phyloP scores from a whole-genome alignment of 2,888 invertebrate genomes.

The Emmelina monodactyla region DNA sequence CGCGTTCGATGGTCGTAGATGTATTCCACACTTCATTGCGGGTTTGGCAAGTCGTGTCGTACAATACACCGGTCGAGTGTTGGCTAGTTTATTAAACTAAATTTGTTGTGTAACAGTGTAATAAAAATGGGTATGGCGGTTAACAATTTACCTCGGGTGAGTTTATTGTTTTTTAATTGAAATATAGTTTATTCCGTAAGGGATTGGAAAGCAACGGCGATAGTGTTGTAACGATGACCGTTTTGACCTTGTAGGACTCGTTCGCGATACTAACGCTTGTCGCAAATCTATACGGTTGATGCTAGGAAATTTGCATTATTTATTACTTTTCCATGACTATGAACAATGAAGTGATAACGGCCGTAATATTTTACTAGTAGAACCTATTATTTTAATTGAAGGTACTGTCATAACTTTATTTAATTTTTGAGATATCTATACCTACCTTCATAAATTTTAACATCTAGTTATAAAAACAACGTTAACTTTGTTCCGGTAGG shows the following conservation, averaged over 20 bases:
- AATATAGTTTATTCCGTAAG: conserved; percentile 25
- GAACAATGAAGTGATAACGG: too few species aligned
- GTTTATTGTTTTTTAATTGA: conserved; percentile 20
- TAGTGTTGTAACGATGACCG: conserved; percentile 58
- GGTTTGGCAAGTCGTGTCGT: conserved; percentile 48
- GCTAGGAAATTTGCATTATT: conserved; percentile 28
- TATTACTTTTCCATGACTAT: conserved; percentile 2
- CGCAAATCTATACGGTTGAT: conserved; percentile 24
- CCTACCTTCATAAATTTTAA: too few species aligned
- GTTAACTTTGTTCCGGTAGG: too few species aligned
- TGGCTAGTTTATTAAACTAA: conserved; percentile 23
- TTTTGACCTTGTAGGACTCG: conserved; percentile 65
- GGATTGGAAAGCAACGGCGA: conserved; percentile 58
- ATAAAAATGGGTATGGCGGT: conserved; percentile 39
- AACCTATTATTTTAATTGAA: too few species aligned
- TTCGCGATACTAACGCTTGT: conserved; percentile 51
- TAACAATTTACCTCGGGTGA: conserved; percentile 52
- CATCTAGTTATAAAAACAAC: too few species aligned
- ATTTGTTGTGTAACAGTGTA: conserved; percentile 16
- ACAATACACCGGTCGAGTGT: conserved; percentile 20
- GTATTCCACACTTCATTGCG: conserved; percentile 48
- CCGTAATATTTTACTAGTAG: too few species aligned
- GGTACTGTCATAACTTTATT: too few species aligned
- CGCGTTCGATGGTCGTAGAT: conserved; percentile 33
- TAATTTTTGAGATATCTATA: too few species aligned